These are phyloP conservation scores for Brienomyrus brachyistius DNA, from an alignment of 2,113 vertebrate genomes.

Conservation along the genomic window DNA sequence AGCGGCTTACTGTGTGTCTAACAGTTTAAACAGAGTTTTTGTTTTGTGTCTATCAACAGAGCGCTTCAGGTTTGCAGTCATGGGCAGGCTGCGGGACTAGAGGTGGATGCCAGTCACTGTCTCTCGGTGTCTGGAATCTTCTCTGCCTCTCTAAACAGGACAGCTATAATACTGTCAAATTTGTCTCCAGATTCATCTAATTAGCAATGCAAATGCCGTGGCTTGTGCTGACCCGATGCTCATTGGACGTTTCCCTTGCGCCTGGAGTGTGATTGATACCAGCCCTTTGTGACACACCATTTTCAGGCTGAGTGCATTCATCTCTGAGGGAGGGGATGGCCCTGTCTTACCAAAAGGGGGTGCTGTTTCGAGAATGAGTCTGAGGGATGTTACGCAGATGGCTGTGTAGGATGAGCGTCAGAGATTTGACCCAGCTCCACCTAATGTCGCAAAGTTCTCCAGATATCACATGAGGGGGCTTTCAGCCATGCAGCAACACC, in stretches of 20 bases:
- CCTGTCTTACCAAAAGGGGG: neutral
- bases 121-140: neutral
- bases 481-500: neutral
- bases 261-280: conserved; percentile 5
- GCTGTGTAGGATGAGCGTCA: neutral
- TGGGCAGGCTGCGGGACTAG: neutral
- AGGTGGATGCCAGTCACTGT: neutral
- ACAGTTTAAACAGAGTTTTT: neutral
- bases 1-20: neutral
- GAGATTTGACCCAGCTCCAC: neutral
- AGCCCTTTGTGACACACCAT: neutral
- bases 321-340: neutral
- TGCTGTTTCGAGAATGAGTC: neutral
- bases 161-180: neutral
- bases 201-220: neutral
- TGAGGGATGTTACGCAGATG: neutral
- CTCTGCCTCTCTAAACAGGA: neutral
- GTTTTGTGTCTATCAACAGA: neutral
- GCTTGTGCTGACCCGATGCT: neutral
- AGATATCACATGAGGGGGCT: neutral
- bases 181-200: neutral
- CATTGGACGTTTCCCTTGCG: neutral
- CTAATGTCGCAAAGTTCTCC: neutral
- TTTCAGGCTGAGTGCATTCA: neutral
- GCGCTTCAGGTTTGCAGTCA: neutral